Conservation (phyloP, 2,888 invertebrate species). For the Spialia ferax region DNA sequence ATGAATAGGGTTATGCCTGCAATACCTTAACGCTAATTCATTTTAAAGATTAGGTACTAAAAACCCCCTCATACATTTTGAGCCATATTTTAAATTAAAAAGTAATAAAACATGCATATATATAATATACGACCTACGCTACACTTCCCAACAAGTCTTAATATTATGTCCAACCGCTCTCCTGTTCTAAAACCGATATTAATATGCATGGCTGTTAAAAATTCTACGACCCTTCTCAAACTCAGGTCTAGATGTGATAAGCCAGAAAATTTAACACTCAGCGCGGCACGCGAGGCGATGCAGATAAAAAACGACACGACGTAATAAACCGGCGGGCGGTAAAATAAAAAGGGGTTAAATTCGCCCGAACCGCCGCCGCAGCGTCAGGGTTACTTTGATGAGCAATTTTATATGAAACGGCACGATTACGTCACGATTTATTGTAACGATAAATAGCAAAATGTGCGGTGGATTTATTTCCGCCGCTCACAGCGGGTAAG, state of each 20-base stretch:
- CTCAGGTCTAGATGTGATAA: conserved; percentile 39
- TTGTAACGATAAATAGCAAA: conserved; percentile 38
- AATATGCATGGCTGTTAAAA: conserved; percentile 27
- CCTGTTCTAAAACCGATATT: conserved; percentile 3
- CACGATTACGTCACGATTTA: conserved; percentile 40
- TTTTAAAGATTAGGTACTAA: too few relatives aligned
- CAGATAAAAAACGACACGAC: conserved; percentile 48
- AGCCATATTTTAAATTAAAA: too few relatives aligned
- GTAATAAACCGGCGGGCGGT: conserved; percentile 59
- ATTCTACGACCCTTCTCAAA: conserved; percentile 34
- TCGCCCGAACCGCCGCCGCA: conserved; percentile 45
- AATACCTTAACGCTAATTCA: too few relatives aligned
- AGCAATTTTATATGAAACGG: conserved; percentile 39
- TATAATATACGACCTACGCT: too few relatives aligned
- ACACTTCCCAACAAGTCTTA: not conserved
- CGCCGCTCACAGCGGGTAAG: conserved; percentile 4
- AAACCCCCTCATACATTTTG: too few relatives aligned
- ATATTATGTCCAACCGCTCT: not conserved
- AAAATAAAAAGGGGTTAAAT: conserved; percentile 59
- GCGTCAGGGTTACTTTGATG: conserved; percentile 41
- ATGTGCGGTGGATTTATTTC: conserved; percentile 35
- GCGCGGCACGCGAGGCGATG: conserved; percentile 28
- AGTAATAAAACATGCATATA: too few relatives aligned
- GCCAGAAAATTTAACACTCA: conserved; percentile 36
- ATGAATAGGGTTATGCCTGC: too few relatives aligned